Base-by-base conservation (phyloP, 2,113 vertebrate genomes). In the Ameiurus melas region DNA sequence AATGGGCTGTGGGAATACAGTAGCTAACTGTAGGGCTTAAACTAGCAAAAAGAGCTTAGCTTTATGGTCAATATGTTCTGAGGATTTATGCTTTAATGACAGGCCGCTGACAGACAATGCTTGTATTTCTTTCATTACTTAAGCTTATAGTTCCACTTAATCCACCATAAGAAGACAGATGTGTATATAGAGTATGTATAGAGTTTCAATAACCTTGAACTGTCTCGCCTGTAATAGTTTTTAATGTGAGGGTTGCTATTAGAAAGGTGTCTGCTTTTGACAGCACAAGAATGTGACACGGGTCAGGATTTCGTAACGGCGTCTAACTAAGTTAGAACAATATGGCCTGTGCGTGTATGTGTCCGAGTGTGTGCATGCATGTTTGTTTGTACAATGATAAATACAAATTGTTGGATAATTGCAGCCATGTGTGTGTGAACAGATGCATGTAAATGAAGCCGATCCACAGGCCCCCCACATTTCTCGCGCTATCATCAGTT, bases 371-470 rank as follows among this genome's bases (percentile, higher is more conserved):
- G 71, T 39, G 33, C 58, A 84, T 89, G 88, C 30, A 43, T 83
- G 80, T 87, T 89, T 83, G 84, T 89, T 89, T 79, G 71, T 33
- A 87, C 68, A 87, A 66, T 82, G 82, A 86, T 87, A 89, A 86
- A 90, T 87, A 85, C 73, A 83, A 70, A 82, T 89, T 87, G 85
- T 87, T 85, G 83, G 84, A 77, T 91, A 89, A 89, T 70, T 91
- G 86, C 68, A 89, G 88, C 89, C 70, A 77, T 91, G 78, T 90
- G 90, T 87, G 58, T 68, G 66, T 71, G 88, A 82, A 77, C 33
- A 57, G 57, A 87, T 85, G 77, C 77, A 66, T 87, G 83, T 51
- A 89, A 60, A 90, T 82, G 55, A 64, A 27, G 71, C 77, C 30
- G 70, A 55, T 84, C 70, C 10, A 25, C 60, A 80, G 87, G 68